Conservation (phyloP, 1,140 invertebrate genomes). For the Dendrolimus kikuchii region DNA sequence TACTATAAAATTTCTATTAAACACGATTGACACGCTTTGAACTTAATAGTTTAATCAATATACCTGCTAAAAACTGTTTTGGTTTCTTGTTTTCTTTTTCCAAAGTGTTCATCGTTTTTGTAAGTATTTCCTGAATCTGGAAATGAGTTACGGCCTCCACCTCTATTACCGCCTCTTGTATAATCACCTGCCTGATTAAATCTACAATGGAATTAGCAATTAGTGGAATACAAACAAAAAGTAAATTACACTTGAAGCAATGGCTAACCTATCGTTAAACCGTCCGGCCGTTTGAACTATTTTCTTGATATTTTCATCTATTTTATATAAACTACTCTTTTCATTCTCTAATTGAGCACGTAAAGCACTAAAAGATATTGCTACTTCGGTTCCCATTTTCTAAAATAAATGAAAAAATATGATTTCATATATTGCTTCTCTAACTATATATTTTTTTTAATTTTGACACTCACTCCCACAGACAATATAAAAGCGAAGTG, state of each 20-base stretch:
- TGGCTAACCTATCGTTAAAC: conserved; percentile 65
- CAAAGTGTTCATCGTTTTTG: conserved; percentile 52
- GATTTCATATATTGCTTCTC: conserved; percentile 5
- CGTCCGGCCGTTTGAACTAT: conserved; percentile 63
- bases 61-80: conserved; percentile 71
- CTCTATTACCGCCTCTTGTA: conserved; percentile 37
- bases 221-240: conserved; percentile 10
- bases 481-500: too few relatives aligned
- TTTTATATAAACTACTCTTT: conserved; percentile 62
- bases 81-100: conserved; percentile 64
- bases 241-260: conserved; percentile 16
- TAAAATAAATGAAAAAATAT: conserved; percentile 24
- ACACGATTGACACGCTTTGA: conserved; percentile 1
- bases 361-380: conserved; percentile 61
- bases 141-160: conserved; percentile 41
- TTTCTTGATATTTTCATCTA: conserved; percentile 69
- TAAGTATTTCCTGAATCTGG: conserved; percentile 42
- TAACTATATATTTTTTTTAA: conserved; percentile 1
- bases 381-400: conserved; percentile 65
- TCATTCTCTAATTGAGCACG: conserved; percentile 64
- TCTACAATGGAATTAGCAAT: conserved; percentile 25
- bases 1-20: too few relatives aligned
- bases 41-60: conserved; percentile 6
- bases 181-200: conserved; percentile 57
- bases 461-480: too few relatives aligned